Percentiles rank a stretch among this genome's conserved stretches.
These are phyloP conservation scores for Bombycilla garrulus DNA, from an alignment of 2,113 vertebrate species.

Conservation along the genomic window DNA sequence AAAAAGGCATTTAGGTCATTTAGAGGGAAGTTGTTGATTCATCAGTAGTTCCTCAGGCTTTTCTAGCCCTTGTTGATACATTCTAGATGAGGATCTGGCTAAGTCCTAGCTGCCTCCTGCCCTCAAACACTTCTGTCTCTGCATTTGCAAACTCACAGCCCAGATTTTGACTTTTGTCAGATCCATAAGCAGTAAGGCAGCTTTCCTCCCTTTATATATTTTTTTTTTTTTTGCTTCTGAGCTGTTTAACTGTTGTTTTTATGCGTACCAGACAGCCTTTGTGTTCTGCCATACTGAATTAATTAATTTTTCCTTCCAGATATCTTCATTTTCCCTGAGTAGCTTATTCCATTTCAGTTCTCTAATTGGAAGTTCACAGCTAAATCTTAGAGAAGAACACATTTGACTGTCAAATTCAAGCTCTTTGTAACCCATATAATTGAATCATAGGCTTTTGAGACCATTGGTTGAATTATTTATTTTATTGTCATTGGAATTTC, in stretches of 20 bases:
- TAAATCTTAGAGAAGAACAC: conserved; percentile 8
- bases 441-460: conserved; percentile 34
- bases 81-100: neutral
- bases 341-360: conserved; percentile 44
- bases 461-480: conserved; percentile 37
- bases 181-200: neutral
- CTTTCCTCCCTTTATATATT: neutral
- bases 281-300: neutral
- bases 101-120: neutral
- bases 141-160: neutral
- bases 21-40: neutral
- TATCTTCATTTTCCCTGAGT: conserved; percentile 29
- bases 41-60: neutral
- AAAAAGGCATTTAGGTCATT: neutral
- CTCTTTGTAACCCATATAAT: conserved; percentile 28
- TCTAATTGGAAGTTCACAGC: conserved; percentile 30
- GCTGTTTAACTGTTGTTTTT: neutral
- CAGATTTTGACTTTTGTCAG: neutral
- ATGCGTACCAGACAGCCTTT: neutral
- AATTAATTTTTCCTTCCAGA: conserved; percentile 44
- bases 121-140: neutral
- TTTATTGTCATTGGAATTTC: conserved; percentile 53
- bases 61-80: neutral
- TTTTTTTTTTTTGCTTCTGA: neutral
- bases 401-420: neutral